These are phyloP conservation scores for Pseudomugil gertrudae DNA, from an alignment of 2,797 vertebrate species.

Conservation along the genomic window DNA sequence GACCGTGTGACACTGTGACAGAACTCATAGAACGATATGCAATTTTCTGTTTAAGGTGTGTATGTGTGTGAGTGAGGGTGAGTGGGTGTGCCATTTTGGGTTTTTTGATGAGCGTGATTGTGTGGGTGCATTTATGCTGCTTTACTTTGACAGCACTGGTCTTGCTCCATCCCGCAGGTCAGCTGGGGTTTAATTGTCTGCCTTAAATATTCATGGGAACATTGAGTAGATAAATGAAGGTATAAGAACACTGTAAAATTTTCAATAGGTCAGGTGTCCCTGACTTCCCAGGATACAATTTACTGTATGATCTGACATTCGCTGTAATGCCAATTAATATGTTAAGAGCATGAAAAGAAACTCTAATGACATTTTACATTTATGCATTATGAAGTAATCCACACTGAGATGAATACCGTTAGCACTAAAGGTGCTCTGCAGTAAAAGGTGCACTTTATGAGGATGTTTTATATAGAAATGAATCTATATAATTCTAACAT, in stretches of 20 bases:
- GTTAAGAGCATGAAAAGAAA: conserved; percentile 80
- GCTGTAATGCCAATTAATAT: conserved; percentile 83
- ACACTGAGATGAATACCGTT: conserved; percentile 69
- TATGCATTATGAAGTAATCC: conserved; percentile 78
- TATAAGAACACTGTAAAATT: conserved; percentile 84
- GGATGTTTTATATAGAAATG: conserved; percentile 71
- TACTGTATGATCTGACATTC: conserved; percentile 79
- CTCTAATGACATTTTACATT: conserved; percentile 79
- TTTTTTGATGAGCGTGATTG: conserved; percentile 46
- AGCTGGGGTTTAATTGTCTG: conserved; percentile 83
- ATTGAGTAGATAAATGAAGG: conserved; percentile 85
- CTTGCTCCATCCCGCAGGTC: conserved; percentile 73
- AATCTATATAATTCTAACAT: conserved; percentile 76
- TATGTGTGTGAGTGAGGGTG: not conserved
- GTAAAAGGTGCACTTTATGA: conserved; percentile 68
- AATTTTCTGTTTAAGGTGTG: conserved; percentile 31
- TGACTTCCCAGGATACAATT: conserved; percentile 81
- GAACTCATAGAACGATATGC: conserved; percentile 28
- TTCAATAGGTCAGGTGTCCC: conserved; percentile 84
- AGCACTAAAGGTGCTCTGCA: conserved; percentile 66
- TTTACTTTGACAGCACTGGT: conserved; percentile 61
- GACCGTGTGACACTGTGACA: conserved; percentile 63
- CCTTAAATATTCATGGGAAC: conserved; percentile 86
- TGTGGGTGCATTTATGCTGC: conserved; percentile 53
- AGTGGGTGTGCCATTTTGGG: conserved; percentile 23